Percentiles rank a stretch among this genome's conserved stretches.
Conservation (phyloP, 2,113 vertebrate genomes). For the Connochaetes taurinus region DNA sequence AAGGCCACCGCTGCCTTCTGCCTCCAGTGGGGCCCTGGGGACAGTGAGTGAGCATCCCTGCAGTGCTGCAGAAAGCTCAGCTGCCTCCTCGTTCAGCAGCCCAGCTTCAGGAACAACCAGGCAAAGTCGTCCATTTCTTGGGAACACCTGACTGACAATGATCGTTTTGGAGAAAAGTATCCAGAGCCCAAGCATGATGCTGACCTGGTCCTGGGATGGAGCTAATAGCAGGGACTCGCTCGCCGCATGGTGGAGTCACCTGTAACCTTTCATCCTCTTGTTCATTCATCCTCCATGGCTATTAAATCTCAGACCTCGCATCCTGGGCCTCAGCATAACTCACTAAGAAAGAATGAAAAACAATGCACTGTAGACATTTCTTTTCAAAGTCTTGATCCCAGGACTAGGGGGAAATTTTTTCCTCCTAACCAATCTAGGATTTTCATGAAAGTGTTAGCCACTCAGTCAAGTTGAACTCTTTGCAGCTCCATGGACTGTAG, state of each 20-base stretch:
- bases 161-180: not conserved
- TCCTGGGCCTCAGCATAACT: not conserved
- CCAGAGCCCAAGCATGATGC: not conserved
- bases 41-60: accelerated
- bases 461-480: not conserved
- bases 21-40: not conserved
- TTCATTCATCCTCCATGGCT: not conserved
- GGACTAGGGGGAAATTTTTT: not conserved
- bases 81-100: not conserved
- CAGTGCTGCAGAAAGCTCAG: not conserved
- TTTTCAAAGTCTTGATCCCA: not conserved
- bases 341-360: not conserved
- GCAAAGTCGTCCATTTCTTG: not conserved
- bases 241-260: accelerated
- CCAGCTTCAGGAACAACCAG: not conserved
- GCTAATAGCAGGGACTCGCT: accelerated
- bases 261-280: not conserved
- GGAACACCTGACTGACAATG: not conserved
- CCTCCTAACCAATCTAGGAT: not conserved
- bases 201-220: not conserved
- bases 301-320: not conserved
- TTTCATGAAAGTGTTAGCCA: not conserved
- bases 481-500: not conserved
- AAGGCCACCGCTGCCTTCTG: accelerated
- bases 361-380: not conserved